A percentile compares a stretch with the other conserved stretches of the same genome.
These are phyloP conservation scores for Lamellibrachia luymesi DNA, from an alignment of 1,140 invertebrate genomes.

Conservation along the genomic window DNA sequence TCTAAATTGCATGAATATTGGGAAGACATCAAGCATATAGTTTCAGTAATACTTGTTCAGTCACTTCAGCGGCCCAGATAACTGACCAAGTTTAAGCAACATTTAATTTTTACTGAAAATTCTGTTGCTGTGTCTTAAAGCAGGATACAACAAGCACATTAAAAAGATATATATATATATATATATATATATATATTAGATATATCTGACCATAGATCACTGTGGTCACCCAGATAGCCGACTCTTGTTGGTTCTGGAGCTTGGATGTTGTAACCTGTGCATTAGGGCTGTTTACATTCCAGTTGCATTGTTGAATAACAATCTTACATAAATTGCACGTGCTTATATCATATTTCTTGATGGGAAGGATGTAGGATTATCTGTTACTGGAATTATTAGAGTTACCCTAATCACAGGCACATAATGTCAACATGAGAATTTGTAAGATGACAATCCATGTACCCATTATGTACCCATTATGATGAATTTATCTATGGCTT, in stretches of 20 bases:
- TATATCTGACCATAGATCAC: too few relatives aligned
- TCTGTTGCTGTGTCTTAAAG: too few relatives aligned
- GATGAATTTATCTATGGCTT: not conserved
- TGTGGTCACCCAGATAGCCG: too few relatives aligned
- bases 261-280: not conserved
- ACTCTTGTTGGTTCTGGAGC: not conserved
- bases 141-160: too few relatives aligned
- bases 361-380: not conserved
- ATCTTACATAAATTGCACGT: not conserved
- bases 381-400: not conserved
- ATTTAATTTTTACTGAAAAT: too few relatives aligned
- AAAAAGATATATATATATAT: too few relatives aligned
- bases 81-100: too few relatives aligned
- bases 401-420: not conserved
- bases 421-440: not conserved
- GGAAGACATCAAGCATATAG: too few relatives aligned
- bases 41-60: too few relatives aligned
- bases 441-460: not conserved
- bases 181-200: too few relatives aligned
- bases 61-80: too few relatives aligned
- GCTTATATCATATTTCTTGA: not conserved
- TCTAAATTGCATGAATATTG: too few relatives aligned
- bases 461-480: not conserved
- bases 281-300: not conserved
- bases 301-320: not conserved